Evolutionary conservation across 1,140 invertebrate species (phyloP).

Genomic region (Caenorhabditis inopinata): DNA sequence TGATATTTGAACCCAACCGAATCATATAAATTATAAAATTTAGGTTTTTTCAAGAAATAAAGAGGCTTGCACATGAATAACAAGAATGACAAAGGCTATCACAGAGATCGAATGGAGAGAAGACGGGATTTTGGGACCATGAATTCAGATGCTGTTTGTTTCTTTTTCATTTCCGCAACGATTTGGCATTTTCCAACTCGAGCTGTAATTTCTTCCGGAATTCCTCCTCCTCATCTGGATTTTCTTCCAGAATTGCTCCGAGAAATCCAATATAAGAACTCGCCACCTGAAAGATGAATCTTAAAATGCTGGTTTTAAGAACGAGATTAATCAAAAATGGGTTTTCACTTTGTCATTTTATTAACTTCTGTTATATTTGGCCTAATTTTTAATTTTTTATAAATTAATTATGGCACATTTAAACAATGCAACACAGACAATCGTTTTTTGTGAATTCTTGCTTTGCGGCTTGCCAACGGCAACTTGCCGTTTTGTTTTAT

Average conservation of each 20-base stretch:
- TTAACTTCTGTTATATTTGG: no score
- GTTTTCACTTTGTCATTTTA: no score
- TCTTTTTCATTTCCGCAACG: conserved; percentile 3
- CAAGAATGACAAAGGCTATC: neutral
- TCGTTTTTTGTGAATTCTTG: no score
- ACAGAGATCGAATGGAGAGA: neutral
- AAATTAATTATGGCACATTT: no score
- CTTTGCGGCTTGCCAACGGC: no score
- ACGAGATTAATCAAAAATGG: neutral
- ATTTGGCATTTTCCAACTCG: neutral
- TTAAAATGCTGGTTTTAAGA: neutral
- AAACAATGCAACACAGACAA: no score
- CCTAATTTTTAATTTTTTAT: no score
- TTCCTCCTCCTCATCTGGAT: neutral
- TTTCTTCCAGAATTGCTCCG: neutral
- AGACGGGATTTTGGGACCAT: neutral
- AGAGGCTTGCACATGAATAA: no score
- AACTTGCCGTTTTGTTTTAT: no score
- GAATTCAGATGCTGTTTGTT: neutral
- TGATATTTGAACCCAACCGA: no score
- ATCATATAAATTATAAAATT: no score
- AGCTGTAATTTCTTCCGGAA: neutral
- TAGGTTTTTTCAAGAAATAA: no score
- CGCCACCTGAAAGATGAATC: neutral
- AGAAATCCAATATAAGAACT: neutral